Evolutionary conservation across 2,888 invertebrate species (phyloP).

Genomic region (Conus canariensis): DNA sequence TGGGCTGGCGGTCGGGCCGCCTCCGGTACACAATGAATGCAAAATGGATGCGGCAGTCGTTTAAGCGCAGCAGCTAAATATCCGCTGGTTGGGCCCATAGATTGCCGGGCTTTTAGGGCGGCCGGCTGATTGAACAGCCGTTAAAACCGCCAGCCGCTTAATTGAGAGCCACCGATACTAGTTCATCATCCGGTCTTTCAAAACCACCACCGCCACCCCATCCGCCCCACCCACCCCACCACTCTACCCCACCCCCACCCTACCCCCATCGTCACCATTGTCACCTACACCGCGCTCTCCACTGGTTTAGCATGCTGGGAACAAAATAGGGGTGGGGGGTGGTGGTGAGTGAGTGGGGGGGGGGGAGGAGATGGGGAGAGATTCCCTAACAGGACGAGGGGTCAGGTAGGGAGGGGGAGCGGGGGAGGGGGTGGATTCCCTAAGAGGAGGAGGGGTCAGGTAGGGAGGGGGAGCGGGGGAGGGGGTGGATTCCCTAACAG

Average conservation of each 20-base stretch:
- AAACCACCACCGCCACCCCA: too few species aligned
- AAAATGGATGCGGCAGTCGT: constrained; percentile 30
- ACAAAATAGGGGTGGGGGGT: background rate
- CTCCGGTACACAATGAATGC: constrained; percentile 19
- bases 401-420: background rate
- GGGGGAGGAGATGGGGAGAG: background rate
- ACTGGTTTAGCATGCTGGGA: too few species aligned
- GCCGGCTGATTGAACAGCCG: constrained; percentile 21
- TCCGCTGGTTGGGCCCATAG: constrained; percentile 13
- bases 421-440: background rate
- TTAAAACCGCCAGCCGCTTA: constrained; percentile 23
- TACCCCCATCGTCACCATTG: too few species aligned
- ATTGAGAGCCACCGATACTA: constrained; percentile 23
- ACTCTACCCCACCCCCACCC: too few species aligned
- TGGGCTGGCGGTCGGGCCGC: background rate
- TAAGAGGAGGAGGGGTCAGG: too few species aligned
- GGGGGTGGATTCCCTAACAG: too few species aligned
- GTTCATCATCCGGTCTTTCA: constrained; percentile 8
- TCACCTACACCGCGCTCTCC: too few species aligned
- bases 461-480: background rate
- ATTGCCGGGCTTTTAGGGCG: too few species aligned
- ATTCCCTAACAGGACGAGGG: too few species aligned
- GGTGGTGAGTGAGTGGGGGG: background rate
- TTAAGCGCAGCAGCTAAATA: constrained; percentile 26
- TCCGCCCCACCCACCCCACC: too few species aligned